phyloP scores from a whole-genome alignment of 2,797 vertebrate species.

The Lithobates sylvaticus region DNA sequence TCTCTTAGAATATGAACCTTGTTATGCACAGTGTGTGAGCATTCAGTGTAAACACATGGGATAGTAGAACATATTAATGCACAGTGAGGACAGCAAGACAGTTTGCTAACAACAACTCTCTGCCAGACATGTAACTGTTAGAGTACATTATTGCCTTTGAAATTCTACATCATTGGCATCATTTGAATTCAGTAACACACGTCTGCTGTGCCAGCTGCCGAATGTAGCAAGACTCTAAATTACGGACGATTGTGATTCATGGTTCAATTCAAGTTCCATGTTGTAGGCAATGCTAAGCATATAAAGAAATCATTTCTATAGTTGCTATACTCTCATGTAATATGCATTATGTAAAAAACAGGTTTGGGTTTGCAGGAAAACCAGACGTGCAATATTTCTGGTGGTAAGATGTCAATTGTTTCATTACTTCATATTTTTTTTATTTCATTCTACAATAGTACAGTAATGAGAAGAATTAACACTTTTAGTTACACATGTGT shows the following conservation, averaged over 20 bases:
- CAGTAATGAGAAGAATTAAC: too few species aligned
- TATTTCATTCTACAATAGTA: too few species aligned
- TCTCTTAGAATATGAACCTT: slow-evolving; percentile 71
- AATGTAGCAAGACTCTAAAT: slow-evolving; percentile 18
- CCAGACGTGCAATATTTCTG: background rate
- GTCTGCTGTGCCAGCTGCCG: slow-evolving; percentile 17
- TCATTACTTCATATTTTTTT: too few species aligned
- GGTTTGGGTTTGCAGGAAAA: too few species aligned
- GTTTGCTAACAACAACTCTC: slow-evolving; percentile 68
- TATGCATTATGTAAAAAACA: background rate
- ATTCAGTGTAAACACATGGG: slow-evolving; percentile 71
- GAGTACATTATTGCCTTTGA: slow-evolving; percentile 62
- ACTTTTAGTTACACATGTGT: too few species aligned
- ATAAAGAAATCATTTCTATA: background rate
- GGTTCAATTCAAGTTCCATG: background rate
- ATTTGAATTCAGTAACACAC: slow-evolving; percentile 50
- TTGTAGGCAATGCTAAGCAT: background rate
- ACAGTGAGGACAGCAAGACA: slow-evolving; percentile 70
- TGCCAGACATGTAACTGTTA: slow-evolving; percentile 74
- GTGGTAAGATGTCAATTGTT: too few species aligned
- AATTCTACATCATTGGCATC: slow-evolving; percentile 46
- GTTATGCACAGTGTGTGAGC: slow-evolving; percentile 76
- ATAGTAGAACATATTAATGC: slow-evolving; percentile 66
- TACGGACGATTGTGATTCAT: slow-evolving; percentile 1
- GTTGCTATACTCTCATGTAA: background rate